Evolutionary conservation across 2,888 invertebrate species (phyloP).

Genomic region (Noctuana brunneofusca): DNA sequence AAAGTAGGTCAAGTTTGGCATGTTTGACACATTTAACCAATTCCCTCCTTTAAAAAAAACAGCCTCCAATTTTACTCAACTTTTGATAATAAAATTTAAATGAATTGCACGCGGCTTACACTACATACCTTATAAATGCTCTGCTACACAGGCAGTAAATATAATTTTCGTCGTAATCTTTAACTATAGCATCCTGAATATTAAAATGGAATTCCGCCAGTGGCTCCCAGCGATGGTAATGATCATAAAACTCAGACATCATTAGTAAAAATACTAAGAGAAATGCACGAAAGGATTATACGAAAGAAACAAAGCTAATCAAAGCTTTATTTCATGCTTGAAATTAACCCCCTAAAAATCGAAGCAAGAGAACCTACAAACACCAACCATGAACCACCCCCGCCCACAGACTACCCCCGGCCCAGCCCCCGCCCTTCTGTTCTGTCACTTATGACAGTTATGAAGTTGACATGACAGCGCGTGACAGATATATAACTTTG

Average conservation of each 20-base stretch:
- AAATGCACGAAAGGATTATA: not conserved
- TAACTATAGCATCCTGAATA: slow-evolving; percentile 63
- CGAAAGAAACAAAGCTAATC: not conserved
- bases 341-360: slow-evolving; percentile 24
- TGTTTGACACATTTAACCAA: slow-evolving; percentile 24
- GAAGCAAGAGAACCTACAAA: not conserved
- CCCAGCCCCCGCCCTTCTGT: slow-evolving; percentile 2
- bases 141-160: slow-evolving; percentile 88
- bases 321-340: slow-evolving; percentile 11
- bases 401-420: too few species aligned
- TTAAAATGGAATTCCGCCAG: slow-evolving; percentile 85
- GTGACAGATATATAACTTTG: too few species aligned
- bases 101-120: not conserved
- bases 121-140: slow-evolving; percentile 84
- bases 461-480: too few species aligned
- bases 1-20: slow-evolving; percentile 35
- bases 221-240: slow-evolving; percentile 84
- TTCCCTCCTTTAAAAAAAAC: slow-evolving; percentile 13
- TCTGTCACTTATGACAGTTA: not conserved
- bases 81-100: not conserved
- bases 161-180: slow-evolving; percentile 70
- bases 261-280: slow-evolving; percentile 44
- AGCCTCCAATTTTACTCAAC: not conserved
- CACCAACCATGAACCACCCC: too few species aligned
- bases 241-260: slow-evolving; percentile 73